phyloP scores from a whole-genome alignment of 2,113 vertebrate species.

The Poecile atricapillus region DNA sequence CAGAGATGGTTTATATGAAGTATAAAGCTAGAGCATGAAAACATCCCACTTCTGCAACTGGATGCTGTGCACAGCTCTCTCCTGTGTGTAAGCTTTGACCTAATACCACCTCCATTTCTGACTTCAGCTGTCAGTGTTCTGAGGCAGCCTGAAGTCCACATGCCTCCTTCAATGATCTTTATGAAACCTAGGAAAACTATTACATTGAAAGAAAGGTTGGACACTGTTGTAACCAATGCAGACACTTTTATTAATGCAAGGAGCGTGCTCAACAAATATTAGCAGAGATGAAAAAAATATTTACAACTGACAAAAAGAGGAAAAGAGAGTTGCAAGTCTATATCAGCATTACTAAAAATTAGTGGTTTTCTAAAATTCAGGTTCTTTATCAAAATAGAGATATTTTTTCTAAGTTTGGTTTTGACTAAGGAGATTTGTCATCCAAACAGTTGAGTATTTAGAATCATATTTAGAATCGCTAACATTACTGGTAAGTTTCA shows the following conservation, averaged over 20 bases:
- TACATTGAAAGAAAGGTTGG: background rate
- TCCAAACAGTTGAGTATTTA: background rate
- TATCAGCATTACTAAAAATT: background rate
- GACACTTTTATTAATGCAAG: background rate
- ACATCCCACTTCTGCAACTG: background rate
- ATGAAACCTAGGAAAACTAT: background rate
- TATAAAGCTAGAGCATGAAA: background rate
- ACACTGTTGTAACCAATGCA: background rate
- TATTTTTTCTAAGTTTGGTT: background rate
- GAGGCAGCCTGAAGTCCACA: background rate
- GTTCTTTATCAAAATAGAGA: background rate
- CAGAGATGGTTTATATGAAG: background rate
- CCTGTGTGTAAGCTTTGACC: background rate
- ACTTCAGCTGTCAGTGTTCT: background rate
- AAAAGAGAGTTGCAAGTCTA: fast-evolving
- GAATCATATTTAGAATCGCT: background rate
- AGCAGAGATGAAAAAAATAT: background rate
- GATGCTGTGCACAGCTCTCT: background rate
- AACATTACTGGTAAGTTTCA: background rate
- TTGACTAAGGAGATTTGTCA: background rate
- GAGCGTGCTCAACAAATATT: background rate
- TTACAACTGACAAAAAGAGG: fast-evolving
- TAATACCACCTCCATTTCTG: background rate
- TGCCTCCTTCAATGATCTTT: background rate
- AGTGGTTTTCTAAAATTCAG: background rate